A percentile compares a stretch with the other conserved stretches of the same genome.
These are phyloP conservation scores for Periphyllus acericola DNA, from an alignment of 2,888 invertebrate genomes.

Conservation along the genomic window DNA sequence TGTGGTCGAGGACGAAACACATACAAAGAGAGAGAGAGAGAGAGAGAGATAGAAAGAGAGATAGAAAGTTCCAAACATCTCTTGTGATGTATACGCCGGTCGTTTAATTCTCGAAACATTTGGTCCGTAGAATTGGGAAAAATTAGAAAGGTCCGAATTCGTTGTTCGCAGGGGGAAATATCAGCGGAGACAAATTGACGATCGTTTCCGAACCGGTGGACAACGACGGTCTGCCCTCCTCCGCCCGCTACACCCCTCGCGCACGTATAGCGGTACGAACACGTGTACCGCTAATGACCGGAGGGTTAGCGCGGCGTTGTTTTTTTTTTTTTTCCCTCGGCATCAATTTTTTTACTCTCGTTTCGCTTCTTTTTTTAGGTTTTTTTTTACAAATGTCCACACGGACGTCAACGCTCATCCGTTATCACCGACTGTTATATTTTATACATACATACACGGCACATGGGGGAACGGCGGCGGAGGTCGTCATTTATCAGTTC, in stretches of 20 bases:
- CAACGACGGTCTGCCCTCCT: not conserved
- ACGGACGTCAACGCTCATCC: constrained; percentile 55
- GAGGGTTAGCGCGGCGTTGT: not conserved
- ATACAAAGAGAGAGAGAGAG: too few species aligned
- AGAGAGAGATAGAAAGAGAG: too few species aligned
- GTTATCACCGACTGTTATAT: constrained; percentile 35
- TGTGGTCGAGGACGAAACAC: too few species aligned
- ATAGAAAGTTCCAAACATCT: not conserved
- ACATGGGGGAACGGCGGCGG: not conserved
- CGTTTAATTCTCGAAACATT: constrained; percentile 15
- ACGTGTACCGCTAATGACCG: constrained; percentile 61
- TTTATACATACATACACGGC: not conserved
- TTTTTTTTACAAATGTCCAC: constrained; percentile 30
- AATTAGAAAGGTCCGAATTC: constrained; percentile 14
- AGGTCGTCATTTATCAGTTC: constrained; percentile 56
- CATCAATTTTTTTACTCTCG: constrained; percentile 44
- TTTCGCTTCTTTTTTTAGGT: constrained; percentile 2
- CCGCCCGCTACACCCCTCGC: not conserved
- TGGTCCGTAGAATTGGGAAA: constrained; percentile 1
- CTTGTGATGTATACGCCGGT: not conserved
- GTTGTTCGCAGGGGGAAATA: not conserved
- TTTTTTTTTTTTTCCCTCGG: not conserved
- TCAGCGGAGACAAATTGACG: constrained; percentile 52
- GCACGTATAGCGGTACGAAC: constrained; percentile 4
- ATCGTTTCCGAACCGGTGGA: constrained; percentile 54